A percentile compares a stretch with the other conserved stretches of the same genome.
Evolutionary conservation across 1,140 invertebrate genomes (phyloP).

Genomic region (Drosophila littoralis): DNA sequence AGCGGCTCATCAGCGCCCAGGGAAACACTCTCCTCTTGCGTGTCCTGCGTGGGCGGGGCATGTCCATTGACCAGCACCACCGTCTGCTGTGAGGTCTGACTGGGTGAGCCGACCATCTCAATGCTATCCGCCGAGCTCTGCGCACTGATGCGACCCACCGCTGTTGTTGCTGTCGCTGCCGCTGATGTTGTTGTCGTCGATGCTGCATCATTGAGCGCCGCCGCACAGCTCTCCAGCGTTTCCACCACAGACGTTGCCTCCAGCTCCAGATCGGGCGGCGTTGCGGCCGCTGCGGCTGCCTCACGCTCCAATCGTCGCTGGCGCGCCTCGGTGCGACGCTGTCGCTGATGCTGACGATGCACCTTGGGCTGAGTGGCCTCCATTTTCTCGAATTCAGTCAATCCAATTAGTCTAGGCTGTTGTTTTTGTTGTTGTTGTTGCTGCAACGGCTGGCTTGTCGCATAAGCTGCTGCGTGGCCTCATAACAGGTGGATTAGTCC

Average conservation of each 20-base stretch:
- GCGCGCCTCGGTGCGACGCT: slow-evolving; percentile 74
- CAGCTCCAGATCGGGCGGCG: slow-evolving; percentile 45
- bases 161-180: slow-evolving; percentile 42
- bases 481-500: slow-evolving; percentile 73
- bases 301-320: slow-evolving; percentile 69
- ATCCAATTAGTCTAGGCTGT: slow-evolving; percentile 23
- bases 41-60: slow-evolving; percentile 59
- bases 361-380: slow-evolving; percentile 75
- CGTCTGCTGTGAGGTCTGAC: slow-evolving; percentile 76
- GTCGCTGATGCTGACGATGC: slow-evolving; percentile 80
- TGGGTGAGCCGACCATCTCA: slow-evolving; percentile 69
- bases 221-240: slow-evolving; percentile 59
- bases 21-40: slow-evolving; percentile 52
- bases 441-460: slow-evolving; percentile 8
- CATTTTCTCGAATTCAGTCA: slow-evolving; percentile 42
- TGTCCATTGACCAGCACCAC: slow-evolving; percentile 78
- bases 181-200: slow-evolving; percentile 40
- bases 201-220: slow-evolving; percentile 57
- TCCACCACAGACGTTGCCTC: slow-evolving; percentile 15
- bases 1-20: slow-evolving; percentile 51
- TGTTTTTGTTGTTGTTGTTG: slow-evolving; percentile 17
- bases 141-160: slow-evolving; percentile 65
- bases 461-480: slow-evolving; percentile 44
- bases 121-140: slow-evolving; percentile 78
- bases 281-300: slow-evolving; percentile 52